Conservation (phyloP, 2,113 vertebrate species). For the Cepphus grylle region DNA sequence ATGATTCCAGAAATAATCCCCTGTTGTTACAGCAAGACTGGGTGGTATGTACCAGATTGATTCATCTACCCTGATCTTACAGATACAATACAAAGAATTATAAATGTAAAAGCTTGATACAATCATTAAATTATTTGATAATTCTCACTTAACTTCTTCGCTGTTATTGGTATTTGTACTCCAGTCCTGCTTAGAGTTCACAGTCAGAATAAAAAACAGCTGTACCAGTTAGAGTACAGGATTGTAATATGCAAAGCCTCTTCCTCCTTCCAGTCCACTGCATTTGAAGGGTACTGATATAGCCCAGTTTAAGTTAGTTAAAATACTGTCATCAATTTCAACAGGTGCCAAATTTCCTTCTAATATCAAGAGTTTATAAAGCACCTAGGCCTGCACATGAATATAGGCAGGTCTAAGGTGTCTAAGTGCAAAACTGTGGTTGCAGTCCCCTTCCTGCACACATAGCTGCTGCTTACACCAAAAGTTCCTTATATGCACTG, state of each 20-base stretch:
- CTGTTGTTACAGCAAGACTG: neutral
- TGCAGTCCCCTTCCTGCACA: neutral
- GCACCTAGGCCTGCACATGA: neutral
- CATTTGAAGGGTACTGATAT: neutral
- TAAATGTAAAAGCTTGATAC: neutral
- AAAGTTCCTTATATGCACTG: neutral
- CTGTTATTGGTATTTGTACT: neutral
- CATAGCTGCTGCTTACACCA: neutral
- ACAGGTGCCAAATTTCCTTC: neutral
- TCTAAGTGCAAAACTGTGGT: neutral
- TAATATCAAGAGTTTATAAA: neutral
- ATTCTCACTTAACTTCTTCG: neutral
- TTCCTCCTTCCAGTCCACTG: neutral
- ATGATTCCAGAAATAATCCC: neutral
- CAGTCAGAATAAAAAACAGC: neutral
- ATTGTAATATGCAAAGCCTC: neutral
- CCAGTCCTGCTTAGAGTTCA: neutral
- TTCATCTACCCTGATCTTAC: neutral
- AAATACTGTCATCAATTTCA: neutral
- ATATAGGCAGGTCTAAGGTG: neutral
- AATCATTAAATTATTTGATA: neutral
- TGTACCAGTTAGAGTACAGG: neutral
- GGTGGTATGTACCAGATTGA: neutral
- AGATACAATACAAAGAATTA: neutral
- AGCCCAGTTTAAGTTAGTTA: neutral